Evolutionary conservation across 2,113 vertebrate genomes (phyloP).

Genomic region (Apodemus speciosus): DNA sequence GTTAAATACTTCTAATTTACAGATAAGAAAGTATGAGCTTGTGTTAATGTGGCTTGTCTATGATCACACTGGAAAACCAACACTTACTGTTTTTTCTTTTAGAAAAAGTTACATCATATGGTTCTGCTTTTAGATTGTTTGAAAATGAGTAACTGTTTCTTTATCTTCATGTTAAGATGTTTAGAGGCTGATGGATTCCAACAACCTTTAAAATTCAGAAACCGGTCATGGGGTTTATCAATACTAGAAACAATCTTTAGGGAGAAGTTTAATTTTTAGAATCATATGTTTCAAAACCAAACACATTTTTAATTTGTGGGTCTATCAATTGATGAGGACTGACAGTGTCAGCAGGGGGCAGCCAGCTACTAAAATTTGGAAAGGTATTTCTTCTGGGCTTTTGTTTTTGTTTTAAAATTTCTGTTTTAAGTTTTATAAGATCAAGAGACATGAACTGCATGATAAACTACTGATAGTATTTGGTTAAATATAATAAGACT

Average conservation of each 20-base stretch:
- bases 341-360: conserved; percentile 63
- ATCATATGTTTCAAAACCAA: conserved; percentile 35
- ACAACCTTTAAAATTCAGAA: neutral
- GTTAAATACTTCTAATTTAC: neutral
- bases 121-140: neutral
- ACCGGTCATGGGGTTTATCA: neutral
- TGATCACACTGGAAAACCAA: neutral
- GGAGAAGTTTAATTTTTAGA: conserved; percentile 7
- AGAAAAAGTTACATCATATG: neutral
- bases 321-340: neutral
- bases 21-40: neutral
- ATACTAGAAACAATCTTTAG: neutral
- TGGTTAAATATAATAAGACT: conserved; percentile 17
- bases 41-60: neutral
- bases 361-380: conserved; percentile 57
- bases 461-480: neutral
- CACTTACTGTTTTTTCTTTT: neutral
- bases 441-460: neutral
- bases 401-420: conserved; percentile 16
- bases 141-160: neutral
- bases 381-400: neutral
- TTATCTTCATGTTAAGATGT: neutral
- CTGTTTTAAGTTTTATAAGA: conserved; percentile 31
- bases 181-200: neutral
- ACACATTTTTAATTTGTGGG: neutral